phyloP scores from a whole-genome alignment of 2,888 invertebrate genomes.

The Tethea ocularis region DNA sequence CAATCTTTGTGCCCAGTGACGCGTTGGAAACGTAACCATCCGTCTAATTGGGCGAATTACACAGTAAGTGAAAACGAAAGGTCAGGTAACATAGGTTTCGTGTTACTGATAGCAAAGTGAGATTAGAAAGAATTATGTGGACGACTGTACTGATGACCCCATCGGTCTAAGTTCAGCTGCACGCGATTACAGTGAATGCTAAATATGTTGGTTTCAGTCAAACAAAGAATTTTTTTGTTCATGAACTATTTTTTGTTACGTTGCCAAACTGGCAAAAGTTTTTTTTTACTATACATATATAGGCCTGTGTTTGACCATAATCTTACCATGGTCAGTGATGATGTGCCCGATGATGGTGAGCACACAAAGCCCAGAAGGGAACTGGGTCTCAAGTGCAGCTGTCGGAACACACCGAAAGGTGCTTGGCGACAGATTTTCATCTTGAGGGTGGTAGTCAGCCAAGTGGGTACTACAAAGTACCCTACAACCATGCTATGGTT shows the following conservation, averaged over 20 bases:
- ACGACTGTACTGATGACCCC: background rate
- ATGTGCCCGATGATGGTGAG: too few species aligned
- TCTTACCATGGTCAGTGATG: too few species aligned
- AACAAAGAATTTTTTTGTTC: background rate
- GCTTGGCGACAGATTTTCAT: too few species aligned
- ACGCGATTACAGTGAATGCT: background rate
- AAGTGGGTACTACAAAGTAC: too few species aligned
- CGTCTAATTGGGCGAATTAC: slow-evolving; percentile 75
- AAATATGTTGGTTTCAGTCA: background rate
- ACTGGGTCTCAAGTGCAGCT: too few species aligned
- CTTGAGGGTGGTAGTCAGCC: too few species aligned
- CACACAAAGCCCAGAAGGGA: too few species aligned
- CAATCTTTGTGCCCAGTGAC: slow-evolving; percentile 67
- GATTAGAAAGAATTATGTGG: background rate
- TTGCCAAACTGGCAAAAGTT: too few species aligned
- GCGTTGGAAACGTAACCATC: slow-evolving; percentile 59
- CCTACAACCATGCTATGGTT: too few species aligned
- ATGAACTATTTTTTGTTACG: background rate
- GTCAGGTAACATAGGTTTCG: slow-evolving; percentile 27
- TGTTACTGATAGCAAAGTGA: slow-evolving; percentile 12
- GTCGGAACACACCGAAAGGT: too few species aligned
- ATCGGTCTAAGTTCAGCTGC: background rate
- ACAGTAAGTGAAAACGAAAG: slow-evolving; percentile 54
- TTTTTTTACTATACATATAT: too few species aligned
- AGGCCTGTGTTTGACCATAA: too few species aligned